phyloP scores from a whole-genome alignment of 2,888 invertebrate genomes.

The Chaitophorus viminalis region DNA sequence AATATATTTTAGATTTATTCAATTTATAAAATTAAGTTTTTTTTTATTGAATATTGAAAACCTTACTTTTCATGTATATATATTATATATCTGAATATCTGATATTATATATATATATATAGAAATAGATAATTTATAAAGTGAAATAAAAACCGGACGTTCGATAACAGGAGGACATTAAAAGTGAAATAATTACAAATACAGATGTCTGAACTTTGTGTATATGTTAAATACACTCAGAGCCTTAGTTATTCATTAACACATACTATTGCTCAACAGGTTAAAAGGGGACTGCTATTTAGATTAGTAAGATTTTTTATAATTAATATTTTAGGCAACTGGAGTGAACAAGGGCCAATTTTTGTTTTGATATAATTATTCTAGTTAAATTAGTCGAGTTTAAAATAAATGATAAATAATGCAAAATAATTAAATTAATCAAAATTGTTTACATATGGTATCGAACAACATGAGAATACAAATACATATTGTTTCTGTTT shows the following conservation, averaged over 20 bases:
- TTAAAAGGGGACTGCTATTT: conserved; percentile 55
- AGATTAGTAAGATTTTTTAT: conserved; percentile 42
- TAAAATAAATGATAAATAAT: not conserved
- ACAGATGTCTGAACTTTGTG: conserved; percentile 49
- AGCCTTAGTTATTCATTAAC: conserved; percentile 31
- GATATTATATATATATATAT: conserved; percentile 30
- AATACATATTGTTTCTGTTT: not conserved
- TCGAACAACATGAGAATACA: not conserved
- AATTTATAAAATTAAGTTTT: conserved; percentile 52
- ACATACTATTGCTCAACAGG: conserved; percentile 49
- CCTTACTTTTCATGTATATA: not conserved
- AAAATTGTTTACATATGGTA: not conserved
- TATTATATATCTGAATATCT: conserved; percentile 7
- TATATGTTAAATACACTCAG: conserved; percentile 40
- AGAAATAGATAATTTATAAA: conserved; percentile 29
- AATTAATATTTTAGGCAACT: conserved; percentile 33
- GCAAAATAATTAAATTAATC: not conserved
- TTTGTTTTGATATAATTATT: conserved; percentile 6
- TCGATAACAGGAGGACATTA: conserved; percentile 44
- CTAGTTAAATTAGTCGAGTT: conserved; percentile 14
- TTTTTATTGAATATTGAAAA: conserved; percentile 25
- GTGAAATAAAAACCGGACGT: conserved; percentile 28
- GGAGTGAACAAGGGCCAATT: conserved; percentile 5
- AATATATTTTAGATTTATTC: conserved; percentile 62
- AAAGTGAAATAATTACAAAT: conserved; percentile 44